These are phyloP conservation scores for Chunga burmeisteri DNA, from an alignment of 2,113 vertebrate genomes.

Conservation along the genomic window DNA sequence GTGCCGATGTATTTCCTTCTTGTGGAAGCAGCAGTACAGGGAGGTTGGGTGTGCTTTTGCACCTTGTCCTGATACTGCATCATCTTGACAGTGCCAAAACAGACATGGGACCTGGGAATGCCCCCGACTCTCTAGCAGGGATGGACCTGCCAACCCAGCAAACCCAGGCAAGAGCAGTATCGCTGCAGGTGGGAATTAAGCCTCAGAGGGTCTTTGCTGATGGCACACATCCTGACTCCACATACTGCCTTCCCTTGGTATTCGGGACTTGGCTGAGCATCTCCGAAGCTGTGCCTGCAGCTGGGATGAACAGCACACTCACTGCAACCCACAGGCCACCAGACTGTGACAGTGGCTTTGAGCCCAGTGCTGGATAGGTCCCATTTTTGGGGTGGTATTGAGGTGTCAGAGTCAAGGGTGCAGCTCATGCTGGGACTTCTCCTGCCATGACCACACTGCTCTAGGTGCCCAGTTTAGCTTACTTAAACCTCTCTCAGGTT, in stretches of 20 bases:
- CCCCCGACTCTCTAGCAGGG: accelerated
- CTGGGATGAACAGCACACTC: neutral
- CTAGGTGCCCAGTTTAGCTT: neutral
- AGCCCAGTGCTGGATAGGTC: neutral
- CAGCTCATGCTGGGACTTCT: neutral
- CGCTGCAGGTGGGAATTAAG: neutral
- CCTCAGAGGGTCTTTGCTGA: neutral
- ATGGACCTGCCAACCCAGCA: neutral
- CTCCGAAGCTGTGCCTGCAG: neutral
- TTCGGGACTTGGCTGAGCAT: neutral
- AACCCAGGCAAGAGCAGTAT: neutral
- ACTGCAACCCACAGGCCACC: accelerated
- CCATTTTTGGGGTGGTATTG: neutral
- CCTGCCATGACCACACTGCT: neutral
- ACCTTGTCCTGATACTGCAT: neutral
- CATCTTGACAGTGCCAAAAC: neutral
- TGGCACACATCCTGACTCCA: neutral
- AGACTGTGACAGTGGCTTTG: neutral
- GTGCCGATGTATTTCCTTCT: accelerated
- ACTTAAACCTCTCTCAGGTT: neutral
- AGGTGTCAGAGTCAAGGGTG: neutral
- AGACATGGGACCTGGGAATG: neutral
- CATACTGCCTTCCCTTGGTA: accelerated
- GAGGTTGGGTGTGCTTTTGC: neutral
- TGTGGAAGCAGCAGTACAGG: neutral